phyloP scores from a whole-genome alignment of 2,888 invertebrate genomes.

The Anthrax anthrax region DNA sequence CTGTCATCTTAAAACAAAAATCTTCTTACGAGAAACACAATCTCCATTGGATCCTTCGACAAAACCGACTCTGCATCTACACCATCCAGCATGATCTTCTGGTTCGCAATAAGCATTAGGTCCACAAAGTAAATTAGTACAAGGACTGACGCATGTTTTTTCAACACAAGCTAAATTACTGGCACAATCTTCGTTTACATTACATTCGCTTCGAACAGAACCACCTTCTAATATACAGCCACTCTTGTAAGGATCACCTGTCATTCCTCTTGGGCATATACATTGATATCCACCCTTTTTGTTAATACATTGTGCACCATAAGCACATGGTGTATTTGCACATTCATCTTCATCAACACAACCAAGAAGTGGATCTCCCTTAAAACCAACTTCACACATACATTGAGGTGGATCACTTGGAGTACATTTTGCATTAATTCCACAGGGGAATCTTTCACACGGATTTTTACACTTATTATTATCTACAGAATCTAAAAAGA shows the following conservation, averaged over 20 bases:
- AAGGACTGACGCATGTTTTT: conserved; percentile 69
- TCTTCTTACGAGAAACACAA: conserved; percentile 63
- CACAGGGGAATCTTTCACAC: conserved; percentile 79
- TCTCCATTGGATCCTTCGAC: conserved; percentile 64
- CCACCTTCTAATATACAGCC: conserved; percentile 54
- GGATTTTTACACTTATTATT: conserved; percentile 83
- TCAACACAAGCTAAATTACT: conserved; percentile 64
- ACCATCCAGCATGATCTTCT: conserved; percentile 78
- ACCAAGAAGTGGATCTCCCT: conserved; percentile 72
- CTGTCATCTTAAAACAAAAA: no score
- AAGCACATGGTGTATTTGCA: conserved; percentile 65
- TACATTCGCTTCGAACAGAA: conserved; percentile 50
- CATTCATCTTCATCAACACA: conserved; percentile 82
- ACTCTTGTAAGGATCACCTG: conserved; percentile 70
- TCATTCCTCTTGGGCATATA: conserved; percentile 67
- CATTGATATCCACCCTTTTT: conserved; percentile 76
- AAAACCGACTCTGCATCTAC: conserved; percentile 72
- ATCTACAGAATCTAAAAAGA: conserved; percentile 67
- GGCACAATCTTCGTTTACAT: conserved; percentile 61
- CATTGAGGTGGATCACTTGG: conserved; percentile 81
- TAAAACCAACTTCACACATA: conserved; percentile 73
- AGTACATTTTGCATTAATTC: conserved; percentile 79
- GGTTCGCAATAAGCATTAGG: conserved; percentile 76
- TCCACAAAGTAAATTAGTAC: conserved; percentile 62
- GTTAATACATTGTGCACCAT: conserved; percentile 79